These are phyloP conservation scores for Campoletis raptor DNA, from an alignment of 2,888 invertebrate species.

Conservation along the genomic window DNA sequence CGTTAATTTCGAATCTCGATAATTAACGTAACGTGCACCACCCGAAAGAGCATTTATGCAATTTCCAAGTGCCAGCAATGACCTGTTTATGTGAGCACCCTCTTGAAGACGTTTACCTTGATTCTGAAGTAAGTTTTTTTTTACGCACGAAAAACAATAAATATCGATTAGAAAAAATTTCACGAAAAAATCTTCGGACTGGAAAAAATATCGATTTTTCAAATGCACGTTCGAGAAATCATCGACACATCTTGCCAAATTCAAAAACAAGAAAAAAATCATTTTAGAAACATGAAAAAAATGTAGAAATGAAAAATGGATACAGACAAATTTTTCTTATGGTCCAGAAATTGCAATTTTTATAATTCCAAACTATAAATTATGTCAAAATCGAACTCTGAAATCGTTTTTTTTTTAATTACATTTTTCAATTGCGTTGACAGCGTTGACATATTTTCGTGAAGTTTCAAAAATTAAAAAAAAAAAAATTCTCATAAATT, in stretches of 20 bases:
- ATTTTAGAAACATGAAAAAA: too few relatives aligned
- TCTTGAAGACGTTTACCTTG: constrained; percentile 95
- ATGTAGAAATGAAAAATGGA: too few relatives aligned
- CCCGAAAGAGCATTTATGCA: constrained; percentile 98
- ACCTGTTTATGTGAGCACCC: constrained; percentile 98
- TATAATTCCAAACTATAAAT: too few relatives aligned
- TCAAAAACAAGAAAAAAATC: too few relatives aligned
- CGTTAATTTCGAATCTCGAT: constrained; percentile 97
- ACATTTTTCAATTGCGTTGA: too few relatives aligned
- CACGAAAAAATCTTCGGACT: neutral
- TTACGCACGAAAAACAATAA: neutral
- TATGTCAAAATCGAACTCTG: too few relatives aligned
- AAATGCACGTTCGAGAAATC: too few relatives aligned
- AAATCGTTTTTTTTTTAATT: too few relatives aligned
- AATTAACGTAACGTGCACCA: constrained; percentile 95
- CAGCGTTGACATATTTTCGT: neutral
- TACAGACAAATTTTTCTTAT: too few relatives aligned
- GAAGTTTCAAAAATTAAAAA: neutral
- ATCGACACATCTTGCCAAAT: too few relatives aligned
- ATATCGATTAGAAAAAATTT: neutral
- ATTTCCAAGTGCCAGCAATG: constrained; percentile 95
- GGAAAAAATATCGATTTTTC: neutral
- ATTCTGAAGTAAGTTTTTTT: constrained; percentile 85
- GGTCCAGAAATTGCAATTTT: too few relatives aligned
- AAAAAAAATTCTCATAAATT: neutral